Evolutionary conservation across 2,797 vertebrate genomes (phyloP).

Genomic region (Yasuhikotakia modesta): DNA sequence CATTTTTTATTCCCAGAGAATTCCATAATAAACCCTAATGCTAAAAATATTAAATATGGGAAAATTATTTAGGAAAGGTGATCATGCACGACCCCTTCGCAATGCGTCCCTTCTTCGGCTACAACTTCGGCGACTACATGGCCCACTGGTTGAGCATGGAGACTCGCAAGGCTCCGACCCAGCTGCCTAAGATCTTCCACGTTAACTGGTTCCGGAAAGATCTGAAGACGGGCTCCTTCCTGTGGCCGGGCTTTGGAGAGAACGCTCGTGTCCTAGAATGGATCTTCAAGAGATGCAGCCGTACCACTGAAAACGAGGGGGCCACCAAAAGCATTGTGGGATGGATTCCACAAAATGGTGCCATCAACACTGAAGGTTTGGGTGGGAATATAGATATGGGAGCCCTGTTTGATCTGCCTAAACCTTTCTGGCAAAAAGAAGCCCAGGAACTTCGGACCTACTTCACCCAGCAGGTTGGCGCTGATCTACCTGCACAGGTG

Average conservation of each 20-base stretch:
- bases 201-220: conserved; percentile 98
- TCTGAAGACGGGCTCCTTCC: conserved; percentile 78
- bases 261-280: conserved; percentile 93
- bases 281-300: conserved; percentile 88
- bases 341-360: conserved; percentile 80
- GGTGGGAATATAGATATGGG: conserved; percentile 74
- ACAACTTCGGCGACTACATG: conserved; percentile 95
- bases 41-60: no score
- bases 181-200: conserved; percentile 93
- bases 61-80: conserved; percentile 79
- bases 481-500: conserved; percentile 83
- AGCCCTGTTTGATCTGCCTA: conserved; percentile 82
- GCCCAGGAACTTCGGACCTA: conserved; percentile 80
- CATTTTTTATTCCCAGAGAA: no score
- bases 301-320: conserved; percentile 77
- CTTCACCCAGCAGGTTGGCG: conserved; percentile 84
- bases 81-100: conserved; percentile 98
- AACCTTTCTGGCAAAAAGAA: conserved; percentile 88
- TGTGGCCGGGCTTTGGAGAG: conserved; percentile 95
- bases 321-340: conserved; percentile 80
- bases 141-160: conserved; percentile 97
- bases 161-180: conserved; percentile 75
- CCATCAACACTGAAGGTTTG: conserved; percentile 81
- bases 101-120: conserved; percentile 98
- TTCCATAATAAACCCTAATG: no score